Percentiles rank a stretch among this genome's conserved stretches.
Evolutionary conservation across 2,113 vertebrate genomes (phyloP).

Genomic region (Macquaria ambigua): DNA sequence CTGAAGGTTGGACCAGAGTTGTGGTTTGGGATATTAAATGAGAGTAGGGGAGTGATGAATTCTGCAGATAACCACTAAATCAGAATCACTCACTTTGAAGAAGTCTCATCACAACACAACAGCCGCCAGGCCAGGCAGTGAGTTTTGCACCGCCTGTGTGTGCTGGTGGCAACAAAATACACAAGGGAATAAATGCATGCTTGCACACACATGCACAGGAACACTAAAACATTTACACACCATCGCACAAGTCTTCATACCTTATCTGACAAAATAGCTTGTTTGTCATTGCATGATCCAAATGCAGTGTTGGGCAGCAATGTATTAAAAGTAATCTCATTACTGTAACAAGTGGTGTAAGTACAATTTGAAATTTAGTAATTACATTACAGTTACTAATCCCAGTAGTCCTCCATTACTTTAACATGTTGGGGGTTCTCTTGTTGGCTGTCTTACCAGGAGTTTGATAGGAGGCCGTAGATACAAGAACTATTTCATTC

Average conservation of each 20-base stretch:
- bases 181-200: slow-evolving; percentile 21
- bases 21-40: slow-evolving; percentile 40
- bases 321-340: not conserved
- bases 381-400: no score
- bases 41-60: slow-evolving; percentile 26
- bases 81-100: slow-evolving; percentile 48
- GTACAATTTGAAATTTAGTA: no score
- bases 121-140: slow-evolving; percentile 32
- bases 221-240: not conserved
- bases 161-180: slow-evolving; percentile 35
- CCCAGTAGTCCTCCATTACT: no score
- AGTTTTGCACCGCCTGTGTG: slow-evolving; percentile 31
- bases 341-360: not conserved
- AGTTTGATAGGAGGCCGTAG: not conserved
- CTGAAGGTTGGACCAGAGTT: slow-evolving; percentile 35
- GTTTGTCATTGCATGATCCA: not conserved
- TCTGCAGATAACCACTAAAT: slow-evolving; percentile 44
- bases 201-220: not conserved
- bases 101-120: slow-evolving; percentile 48
- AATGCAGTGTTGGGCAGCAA: not conserved
- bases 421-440: no score
- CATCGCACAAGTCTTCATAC: not conserved
- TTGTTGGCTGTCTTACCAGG: no score
- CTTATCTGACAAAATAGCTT: not conserved
- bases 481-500: no score